Evolutionary conservation across 2,888 invertebrate species (phyloP).

Genomic region (Autographa pulchrina): DNA sequence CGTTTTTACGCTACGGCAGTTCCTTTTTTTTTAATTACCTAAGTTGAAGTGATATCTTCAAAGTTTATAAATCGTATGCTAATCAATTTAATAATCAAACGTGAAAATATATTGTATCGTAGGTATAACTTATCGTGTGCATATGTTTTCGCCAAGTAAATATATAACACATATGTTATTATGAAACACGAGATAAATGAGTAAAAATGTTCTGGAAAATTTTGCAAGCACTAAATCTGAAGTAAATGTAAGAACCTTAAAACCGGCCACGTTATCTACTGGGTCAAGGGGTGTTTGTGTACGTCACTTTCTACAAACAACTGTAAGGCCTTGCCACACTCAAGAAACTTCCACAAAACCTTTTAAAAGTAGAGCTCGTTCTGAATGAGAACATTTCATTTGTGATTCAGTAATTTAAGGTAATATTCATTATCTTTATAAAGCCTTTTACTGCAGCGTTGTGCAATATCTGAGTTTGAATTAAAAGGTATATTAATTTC

Average conservation of each 20-base stretch:
- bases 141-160: too few species aligned
- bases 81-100: too few species aligned
- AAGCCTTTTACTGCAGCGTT: not conserved
- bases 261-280: constrained; percentile 18
- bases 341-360: constrained; percentile 40
- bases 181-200: not conserved
- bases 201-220: not conserved
- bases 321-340: constrained; percentile 49
- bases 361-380: constrained; percentile 21
- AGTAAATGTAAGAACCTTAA: not conserved
- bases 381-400: not conserved
- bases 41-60: too few species aligned
- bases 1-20: too few species aligned
- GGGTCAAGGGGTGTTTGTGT: constrained; percentile 59
- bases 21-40: too few species aligned
- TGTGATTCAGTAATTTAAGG: not conserved
- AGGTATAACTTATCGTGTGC: too few species aligned
- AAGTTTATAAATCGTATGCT: too few species aligned
- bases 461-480: too few species aligned
- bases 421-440: not conserved
- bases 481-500: too few species aligned
- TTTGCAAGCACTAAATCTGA: not conserved
- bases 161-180: not conserved
- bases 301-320: constrained; percentile 62
- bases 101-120: too few species aligned